phyloP scores from a whole-genome alignment of 2,888 invertebrate genomes.

The Branchellion lobata region DNA sequence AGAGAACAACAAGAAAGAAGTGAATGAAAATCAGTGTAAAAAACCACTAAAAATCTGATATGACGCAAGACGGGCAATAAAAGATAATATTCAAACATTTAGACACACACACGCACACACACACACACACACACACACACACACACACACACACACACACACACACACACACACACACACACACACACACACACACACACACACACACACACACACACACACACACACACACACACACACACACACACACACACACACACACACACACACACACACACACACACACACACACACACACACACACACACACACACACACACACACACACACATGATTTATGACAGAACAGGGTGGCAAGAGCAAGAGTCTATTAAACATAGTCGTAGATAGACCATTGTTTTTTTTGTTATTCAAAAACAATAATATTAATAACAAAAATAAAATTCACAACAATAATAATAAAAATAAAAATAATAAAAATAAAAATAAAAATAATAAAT shows the following conservation, averaged over 20 bases:
- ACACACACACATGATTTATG: no score
- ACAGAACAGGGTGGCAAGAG: no score
- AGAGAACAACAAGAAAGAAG: no score
- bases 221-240: not conserved
- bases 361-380: no score
- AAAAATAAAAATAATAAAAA: no score
- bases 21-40: no score
- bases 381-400: no score
- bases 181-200: conserved; percentile 6
- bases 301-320: not conserved
- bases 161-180: conserved; percentile 22
- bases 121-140: conserved; percentile 12
- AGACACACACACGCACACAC: conserved; percentile 16
- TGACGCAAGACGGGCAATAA: not conserved
- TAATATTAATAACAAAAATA: no score
- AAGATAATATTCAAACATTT: not conserved
- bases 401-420: no score
- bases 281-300: not conserved
- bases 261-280: not conserved
- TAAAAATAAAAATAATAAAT: no score
- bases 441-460: no score
- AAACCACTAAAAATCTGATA: no score
- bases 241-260: conserved; percentile 24
- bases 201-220: conserved; percentile 4
- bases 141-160: conserved; percentile 13